Evolutionary conservation across 1,140 invertebrate species (phyloP).

Genomic region (Aphidius gifuensis): DNA sequence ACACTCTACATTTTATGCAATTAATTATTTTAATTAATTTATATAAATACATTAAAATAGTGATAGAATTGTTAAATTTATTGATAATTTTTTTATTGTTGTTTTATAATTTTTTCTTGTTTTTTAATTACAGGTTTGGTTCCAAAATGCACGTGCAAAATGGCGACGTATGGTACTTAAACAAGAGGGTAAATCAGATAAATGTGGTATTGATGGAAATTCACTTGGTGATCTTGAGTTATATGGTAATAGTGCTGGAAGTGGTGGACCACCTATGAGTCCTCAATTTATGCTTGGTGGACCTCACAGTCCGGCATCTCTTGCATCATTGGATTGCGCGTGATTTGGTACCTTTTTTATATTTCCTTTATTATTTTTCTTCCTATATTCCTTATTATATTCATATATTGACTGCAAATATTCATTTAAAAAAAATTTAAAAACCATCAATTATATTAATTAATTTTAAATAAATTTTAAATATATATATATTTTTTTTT

Average conservation of each 20-base stretch:
- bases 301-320: slow-evolving; percentile 51
- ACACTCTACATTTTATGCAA: too few species aligned
- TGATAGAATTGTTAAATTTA: too few species aligned
- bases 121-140: slow-evolving; percentile 82
- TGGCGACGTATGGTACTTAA: slow-evolving; percentile 91
- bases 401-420: too few species aligned
- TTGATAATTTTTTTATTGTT: neutral
- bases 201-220: slow-evolving; percentile 55
- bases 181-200: slow-evolving; percentile 72
- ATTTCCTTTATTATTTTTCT: neutral
- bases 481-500: too few species aligned
- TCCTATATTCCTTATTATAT: too few species aligned
- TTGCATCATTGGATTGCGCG: slow-evolving; percentile 53
- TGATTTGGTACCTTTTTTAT: slow-evolving; percentile 38
- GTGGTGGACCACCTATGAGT: slow-evolving; percentile 51
- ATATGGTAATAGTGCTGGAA: slow-evolving; percentile 51
- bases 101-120: slow-evolving; percentile 15
- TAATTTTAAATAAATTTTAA: too few species aligned
- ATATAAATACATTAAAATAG: too few species aligned
- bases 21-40: neutral
- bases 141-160: slow-evolving; percentile 97
- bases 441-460: too few species aligned
- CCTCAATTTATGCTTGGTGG: slow-evolving; percentile 51
- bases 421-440: too few species aligned
- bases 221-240: slow-evolving; percentile 51